Evolutionary conservation across 2,797 vertebrate genomes (phyloP).

Genomic region (Epinephelus coioides): DNA sequence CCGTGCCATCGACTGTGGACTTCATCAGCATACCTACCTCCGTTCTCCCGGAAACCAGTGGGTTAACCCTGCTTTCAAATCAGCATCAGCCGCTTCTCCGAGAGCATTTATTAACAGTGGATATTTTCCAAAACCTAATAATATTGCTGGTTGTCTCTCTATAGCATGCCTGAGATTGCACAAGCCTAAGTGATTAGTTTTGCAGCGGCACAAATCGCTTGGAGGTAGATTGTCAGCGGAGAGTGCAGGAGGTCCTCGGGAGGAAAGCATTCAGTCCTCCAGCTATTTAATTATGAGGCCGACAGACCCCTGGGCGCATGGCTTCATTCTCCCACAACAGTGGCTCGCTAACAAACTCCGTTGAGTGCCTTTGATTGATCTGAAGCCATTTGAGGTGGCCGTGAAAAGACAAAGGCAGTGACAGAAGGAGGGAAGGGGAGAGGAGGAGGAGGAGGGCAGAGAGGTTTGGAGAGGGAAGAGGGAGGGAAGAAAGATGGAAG

Average conservation of each 20-base stretch:
- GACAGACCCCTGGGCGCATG: conserved; percentile 62
- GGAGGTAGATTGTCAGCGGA: conserved; percentile 63
- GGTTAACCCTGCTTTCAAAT: conserved; percentile 62
- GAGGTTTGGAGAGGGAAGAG: conserved; percentile 1
- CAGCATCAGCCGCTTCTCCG: conserved; percentile 49
- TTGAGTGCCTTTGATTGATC: conserved; percentile 79
- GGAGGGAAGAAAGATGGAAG: conserved; percentile 13
- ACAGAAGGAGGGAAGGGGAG: conserved; percentile 47
- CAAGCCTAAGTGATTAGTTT: conserved; percentile 80
- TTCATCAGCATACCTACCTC: conserved; percentile 42
- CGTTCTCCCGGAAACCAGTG: conserved; percentile 14
- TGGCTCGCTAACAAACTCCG: conserved; percentile 74
- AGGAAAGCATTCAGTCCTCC: conserved; percentile 72
- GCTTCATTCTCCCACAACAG: conserved; percentile 68
- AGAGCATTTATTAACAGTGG: conserved; percentile 66
- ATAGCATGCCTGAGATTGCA: conserved; percentile 59
- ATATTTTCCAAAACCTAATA: conserved; percentile 71
- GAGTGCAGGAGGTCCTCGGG: conserved; percentile 58
- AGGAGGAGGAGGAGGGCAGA: neutral
- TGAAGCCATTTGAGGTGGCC: conserved; percentile 67
- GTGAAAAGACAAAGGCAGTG: conserved; percentile 71
- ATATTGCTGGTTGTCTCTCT: conserved; percentile 60
- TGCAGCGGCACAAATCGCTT: conserved; percentile 56
- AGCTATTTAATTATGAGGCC: conserved; percentile 80
- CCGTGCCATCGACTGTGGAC: conserved; percentile 53